Evolutionary conservation across 2,113 vertebrate genomes (phyloP).

Genomic region (Noturus placidus): DNA sequence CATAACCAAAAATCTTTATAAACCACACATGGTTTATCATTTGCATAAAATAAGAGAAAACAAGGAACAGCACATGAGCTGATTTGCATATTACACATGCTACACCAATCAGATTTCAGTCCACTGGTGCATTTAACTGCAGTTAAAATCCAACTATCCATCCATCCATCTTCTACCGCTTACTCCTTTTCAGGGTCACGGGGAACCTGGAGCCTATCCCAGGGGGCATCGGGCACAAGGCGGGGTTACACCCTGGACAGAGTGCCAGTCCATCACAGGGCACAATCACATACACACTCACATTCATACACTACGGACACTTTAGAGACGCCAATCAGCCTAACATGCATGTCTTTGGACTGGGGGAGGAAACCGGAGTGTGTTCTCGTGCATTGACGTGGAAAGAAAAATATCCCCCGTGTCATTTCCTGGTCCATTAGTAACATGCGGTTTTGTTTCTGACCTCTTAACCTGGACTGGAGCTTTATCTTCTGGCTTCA

Average conservation of each 20-base stretch:
- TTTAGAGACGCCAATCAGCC: too few relatives aligned
- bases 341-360: too few relatives aligned
- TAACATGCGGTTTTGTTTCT: background rate
- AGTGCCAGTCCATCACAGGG: too few relatives aligned
- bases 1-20: background rate
- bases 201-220: too few relatives aligned
- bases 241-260: too few relatives aligned
- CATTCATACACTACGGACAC: too few relatives aligned
- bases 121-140: too few relatives aligned
- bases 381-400: background rate
- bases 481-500: background rate
- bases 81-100: background rate
- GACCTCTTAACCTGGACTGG: background rate
- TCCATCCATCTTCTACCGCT: too few relatives aligned
- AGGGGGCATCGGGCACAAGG: too few relatives aligned
- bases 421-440: background rate
- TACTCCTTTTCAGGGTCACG: too few relatives aligned
- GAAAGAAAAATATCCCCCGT: background rate
- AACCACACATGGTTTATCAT: background rate
- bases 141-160: background rate
- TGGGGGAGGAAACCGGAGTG: too few relatives aligned
- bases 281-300: too few relatives aligned
- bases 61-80: background rate
- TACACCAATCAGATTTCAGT: background rate
- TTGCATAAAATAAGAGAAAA: background rate